Conservation (phyloP, 2,888 invertebrate species). For the Carcina quercana region DNA sequence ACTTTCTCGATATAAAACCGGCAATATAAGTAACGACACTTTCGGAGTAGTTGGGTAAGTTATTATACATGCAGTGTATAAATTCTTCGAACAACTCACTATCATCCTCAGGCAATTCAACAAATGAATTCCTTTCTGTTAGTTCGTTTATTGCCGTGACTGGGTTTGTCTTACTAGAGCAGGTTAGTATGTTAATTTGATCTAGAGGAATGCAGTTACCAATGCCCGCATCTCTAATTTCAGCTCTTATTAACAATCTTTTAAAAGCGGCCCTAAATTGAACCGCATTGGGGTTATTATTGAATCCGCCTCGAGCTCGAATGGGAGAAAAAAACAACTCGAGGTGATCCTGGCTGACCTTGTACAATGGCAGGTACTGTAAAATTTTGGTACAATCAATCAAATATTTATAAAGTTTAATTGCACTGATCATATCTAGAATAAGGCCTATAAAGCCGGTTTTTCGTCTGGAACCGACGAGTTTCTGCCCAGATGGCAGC, state of each 20-base stretch:
- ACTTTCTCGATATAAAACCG: no score
- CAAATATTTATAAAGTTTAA: conserved; percentile 9
- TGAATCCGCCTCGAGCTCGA: conserved; percentile 14
- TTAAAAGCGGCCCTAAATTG: conserved; percentile 16
- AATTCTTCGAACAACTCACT: no score
- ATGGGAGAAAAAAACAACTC: conserved; percentile 16
- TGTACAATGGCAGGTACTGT: conserved; percentile 10
- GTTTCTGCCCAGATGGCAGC: conserved; percentile 4
- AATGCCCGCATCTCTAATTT: no score
- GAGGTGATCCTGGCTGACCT: conserved; percentile 14
- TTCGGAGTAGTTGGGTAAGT: no score
- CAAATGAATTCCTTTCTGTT: no score
- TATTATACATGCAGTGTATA: no score
- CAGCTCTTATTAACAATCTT: conserved; percentile 9
- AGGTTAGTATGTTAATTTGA: no score
- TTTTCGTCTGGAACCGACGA: conserved; percentile 14
- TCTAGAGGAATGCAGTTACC: no score
- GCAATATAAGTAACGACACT: no score
- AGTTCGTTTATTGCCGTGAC: no score
- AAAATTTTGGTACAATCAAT: conserved; percentile 5
- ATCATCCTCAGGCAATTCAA: no score
- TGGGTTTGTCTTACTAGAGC: no score
- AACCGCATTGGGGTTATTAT: conserved; percentile 18
- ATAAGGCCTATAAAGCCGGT: conserved; percentile 19
- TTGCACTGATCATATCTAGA: conserved; percentile 15